phyloP scores from a whole-genome alignment of 1,140 invertebrate species.

The Ectropis grisescens region DNA sequence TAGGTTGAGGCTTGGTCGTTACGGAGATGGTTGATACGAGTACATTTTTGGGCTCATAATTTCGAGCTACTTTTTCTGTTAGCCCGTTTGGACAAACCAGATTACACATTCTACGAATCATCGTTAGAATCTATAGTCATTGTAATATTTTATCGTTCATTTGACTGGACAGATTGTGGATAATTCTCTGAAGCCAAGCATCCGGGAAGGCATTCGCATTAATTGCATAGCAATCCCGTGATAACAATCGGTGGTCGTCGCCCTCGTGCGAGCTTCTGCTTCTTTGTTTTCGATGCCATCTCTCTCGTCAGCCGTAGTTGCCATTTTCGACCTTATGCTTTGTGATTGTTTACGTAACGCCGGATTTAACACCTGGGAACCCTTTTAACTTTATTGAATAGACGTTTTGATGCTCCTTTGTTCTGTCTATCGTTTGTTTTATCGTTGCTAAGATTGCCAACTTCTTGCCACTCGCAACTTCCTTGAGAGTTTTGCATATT shows the following conservation, averaged over 20 bases:
- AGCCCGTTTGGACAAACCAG: no score
- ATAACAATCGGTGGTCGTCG: conserved; percentile 40
- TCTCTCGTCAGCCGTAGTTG: conserved; percentile 1
- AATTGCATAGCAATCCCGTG: conserved; percentile 35
- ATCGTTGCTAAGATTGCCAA: no score
- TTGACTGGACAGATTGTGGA: no score
- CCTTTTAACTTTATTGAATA: background rate
- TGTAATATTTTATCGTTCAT: no score
- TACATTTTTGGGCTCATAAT: no score
- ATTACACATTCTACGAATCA: no score
- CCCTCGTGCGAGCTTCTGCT: conserved; percentile 33
- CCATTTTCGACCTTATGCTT: conserved; percentile 14
- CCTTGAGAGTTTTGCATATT: conserved; percentile 16
- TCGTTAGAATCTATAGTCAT: no score
- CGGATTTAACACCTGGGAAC: background rate
- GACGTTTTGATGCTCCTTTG: conserved; percentile 14
- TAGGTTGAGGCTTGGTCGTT: no score
- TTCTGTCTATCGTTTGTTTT: conserved; percentile 11
- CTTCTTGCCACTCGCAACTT: conserved; percentile 14
- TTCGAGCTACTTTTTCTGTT: no score
- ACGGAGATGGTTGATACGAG: no score
- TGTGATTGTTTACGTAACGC: no score
- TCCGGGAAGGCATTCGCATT: conserved; percentile 30
- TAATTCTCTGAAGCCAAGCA: conserved; percentile 1
- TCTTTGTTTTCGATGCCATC: conserved; percentile 18